Evolutionary conservation across 2,113 vertebrate species (phyloP).

Genomic region (Pomatorhinus ruficollis): DNA sequence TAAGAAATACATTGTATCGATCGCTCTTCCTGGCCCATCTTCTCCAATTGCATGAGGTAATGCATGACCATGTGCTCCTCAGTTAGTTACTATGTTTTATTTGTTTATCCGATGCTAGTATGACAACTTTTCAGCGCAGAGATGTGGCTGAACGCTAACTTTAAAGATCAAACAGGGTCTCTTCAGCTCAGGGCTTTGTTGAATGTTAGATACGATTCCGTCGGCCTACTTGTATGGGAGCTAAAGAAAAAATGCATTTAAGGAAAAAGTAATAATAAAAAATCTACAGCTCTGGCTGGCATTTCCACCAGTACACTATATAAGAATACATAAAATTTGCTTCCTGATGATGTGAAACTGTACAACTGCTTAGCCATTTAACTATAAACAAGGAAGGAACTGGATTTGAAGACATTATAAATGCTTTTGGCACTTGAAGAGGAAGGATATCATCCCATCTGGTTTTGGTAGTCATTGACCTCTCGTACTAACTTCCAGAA

Average conservation of each 20-base stretch:
- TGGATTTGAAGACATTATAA: neutral
- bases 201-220: neutral
- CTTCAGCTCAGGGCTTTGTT: neutral
- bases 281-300: neutral
- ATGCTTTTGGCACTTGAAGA: neutral
- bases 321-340: neutral
- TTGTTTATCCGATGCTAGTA: neutral
- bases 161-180: neutral
- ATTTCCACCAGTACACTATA: neutral
- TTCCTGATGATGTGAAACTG: neutral
- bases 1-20: neutral
- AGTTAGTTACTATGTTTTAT: neutral
- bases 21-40: neutral
- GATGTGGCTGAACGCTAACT: neutral
- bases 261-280: neutral
- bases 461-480: neutral
- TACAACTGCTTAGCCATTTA: neutral
- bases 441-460: conserved; percentile 9
- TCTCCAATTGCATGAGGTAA: neutral
- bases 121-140: neutral
- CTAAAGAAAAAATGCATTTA: neutral
- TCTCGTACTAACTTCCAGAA: conserved; percentile 4
- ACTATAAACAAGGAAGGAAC: neutral
- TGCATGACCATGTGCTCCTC: neutral
- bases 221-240: neutral